A percentile compares a stretch with the other conserved stretches of the same genome.
phyloP scores from a whole-genome alignment of 1,140 invertebrate genomes.

The Drosophila tristis region DNA sequence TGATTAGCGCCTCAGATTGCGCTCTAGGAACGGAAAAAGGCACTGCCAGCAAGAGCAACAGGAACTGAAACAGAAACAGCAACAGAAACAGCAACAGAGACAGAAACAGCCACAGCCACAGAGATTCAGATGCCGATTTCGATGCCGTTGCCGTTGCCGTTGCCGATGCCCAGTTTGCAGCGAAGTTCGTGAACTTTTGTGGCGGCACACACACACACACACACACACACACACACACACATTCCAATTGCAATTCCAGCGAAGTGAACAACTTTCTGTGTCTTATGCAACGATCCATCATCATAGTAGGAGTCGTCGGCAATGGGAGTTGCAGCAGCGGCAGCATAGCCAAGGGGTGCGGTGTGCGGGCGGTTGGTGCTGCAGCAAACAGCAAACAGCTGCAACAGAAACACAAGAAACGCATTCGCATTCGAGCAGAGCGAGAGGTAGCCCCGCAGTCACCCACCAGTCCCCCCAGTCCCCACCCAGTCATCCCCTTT shows the following conservation, averaged over 20 bases:
- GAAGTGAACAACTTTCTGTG: constrained; percentile 39
- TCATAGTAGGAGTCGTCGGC: constrained; percentile 34
- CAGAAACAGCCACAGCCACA: not conserved
- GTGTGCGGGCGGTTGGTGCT: no score
- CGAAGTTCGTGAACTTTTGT: constrained; percentile 53
- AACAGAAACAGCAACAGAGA: not conserved
- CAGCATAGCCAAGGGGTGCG: not conserved
- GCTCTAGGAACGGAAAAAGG: constrained; percentile 1
- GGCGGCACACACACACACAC: constrained; percentile 18
- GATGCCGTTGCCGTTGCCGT: not conserved
- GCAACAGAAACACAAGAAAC: constrained; percentile 74
- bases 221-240: constrained; percentile 44
- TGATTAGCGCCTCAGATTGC: constrained; percentile 60
- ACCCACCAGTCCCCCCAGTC: not conserved
- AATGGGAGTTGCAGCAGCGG: constrained; percentile 42
- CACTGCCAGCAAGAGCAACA: not conserved
- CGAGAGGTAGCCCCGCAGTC: not conserved
- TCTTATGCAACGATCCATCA: constrained; percentile 77
- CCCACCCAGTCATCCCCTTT: no score
- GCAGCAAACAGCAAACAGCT: not conserved
- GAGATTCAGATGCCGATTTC: no score
- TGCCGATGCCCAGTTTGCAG: not conserved
- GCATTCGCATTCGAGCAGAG: constrained; percentile 62
- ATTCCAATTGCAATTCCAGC: constrained; percentile 36
- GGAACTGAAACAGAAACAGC: not conserved